phyloP scores from a whole-genome alignment of 92 coral and sea anemone species.

The Muricea muricata region DNA sequence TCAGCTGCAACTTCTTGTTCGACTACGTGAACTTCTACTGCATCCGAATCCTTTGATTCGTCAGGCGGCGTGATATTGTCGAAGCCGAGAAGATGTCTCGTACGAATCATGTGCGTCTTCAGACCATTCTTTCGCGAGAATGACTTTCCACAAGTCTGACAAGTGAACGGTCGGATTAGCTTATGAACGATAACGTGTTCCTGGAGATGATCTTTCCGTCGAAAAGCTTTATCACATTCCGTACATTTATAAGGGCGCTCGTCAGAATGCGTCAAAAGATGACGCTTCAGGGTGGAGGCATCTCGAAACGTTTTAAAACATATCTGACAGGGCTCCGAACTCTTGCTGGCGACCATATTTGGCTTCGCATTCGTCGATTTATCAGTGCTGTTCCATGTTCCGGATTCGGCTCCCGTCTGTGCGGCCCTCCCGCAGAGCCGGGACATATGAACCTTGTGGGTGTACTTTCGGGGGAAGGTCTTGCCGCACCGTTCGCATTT shows the following conservation, averaged over 20 bases:
- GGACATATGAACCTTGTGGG: constrained; percentile 42
- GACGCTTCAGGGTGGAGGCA: constrained; percentile 39
- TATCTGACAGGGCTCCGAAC: constrained; percentile 34
- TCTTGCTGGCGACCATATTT: background rate
- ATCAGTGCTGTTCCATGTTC: background rate
- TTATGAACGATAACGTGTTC: constrained; percentile 45
- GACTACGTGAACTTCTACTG: background rate
- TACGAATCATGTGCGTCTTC: constrained; percentile 41
- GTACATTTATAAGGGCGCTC: constrained; percentile 36
- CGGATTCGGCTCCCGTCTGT: background rate
- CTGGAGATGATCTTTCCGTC: constrained; percentile 35
- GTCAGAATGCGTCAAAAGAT: constrained; percentile 36
- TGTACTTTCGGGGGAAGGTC: constrained; percentile 37
- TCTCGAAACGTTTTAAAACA: constrained; percentile 45
- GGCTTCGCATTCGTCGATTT: background rate
- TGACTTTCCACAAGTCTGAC: constrained; percentile 38
- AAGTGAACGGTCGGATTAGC: constrained; percentile 21
- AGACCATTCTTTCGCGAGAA: constrained; percentile 43
- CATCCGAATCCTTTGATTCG: background rate
- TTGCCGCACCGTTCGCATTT: constrained; percentile 32
- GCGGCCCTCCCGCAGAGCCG: background rate
- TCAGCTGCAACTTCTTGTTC: background rate
- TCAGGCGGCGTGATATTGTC: background rate
- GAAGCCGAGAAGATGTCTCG: constrained; percentile 18
- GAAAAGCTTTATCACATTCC: constrained; percentile 37